phyloP scores from a whole-genome alignment of 1,140 invertebrate genomes.

The Brachionus paranguensis region DNA sequence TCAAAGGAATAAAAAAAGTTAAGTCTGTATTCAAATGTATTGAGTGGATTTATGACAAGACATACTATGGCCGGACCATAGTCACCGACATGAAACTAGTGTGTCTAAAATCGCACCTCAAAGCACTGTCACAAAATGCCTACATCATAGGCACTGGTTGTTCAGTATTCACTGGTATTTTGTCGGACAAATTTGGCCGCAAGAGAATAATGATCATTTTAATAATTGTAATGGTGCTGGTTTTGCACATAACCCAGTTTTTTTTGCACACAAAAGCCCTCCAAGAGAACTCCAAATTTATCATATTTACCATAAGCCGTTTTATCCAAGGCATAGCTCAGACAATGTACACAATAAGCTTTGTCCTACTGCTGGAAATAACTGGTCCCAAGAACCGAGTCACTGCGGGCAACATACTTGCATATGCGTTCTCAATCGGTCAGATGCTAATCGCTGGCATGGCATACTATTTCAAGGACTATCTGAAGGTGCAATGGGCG shows the following conservation, averaged over 20 bases:
- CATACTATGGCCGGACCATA: not conserved
- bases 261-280: conserved; percentile 26
- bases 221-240: conserved; percentile 1
- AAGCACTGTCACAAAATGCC: conserved; percentile 20
- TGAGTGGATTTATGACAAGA: not conserved
- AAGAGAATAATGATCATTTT: not conserved
- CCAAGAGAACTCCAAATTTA: not conserved
- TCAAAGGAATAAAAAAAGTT: not conserved
- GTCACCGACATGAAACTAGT: conserved; percentile 17
- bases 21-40: not conserved
- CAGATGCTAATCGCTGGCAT: not conserved
- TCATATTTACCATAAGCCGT: conserved; percentile 21
- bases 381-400: conserved; percentile 27
- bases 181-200: conserved; percentile 32
- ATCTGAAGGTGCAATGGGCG: not conserved
- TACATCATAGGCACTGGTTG: conserved; percentile 16
- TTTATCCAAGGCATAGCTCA: conserved; percentile 33
- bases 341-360: conserved; percentile 4
- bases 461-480: conserved; percentile 11
- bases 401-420: not conserved
- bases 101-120: not conserved
- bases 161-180: conserved; percentile 22
- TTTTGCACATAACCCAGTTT: conserved; percentile 28
- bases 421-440: conserved; percentile 24
- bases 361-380: conserved; percentile 24